Evolutionary conservation across 2,888 invertebrate species (phyloP).

Genomic region (Endomychus coccineus): DNA sequence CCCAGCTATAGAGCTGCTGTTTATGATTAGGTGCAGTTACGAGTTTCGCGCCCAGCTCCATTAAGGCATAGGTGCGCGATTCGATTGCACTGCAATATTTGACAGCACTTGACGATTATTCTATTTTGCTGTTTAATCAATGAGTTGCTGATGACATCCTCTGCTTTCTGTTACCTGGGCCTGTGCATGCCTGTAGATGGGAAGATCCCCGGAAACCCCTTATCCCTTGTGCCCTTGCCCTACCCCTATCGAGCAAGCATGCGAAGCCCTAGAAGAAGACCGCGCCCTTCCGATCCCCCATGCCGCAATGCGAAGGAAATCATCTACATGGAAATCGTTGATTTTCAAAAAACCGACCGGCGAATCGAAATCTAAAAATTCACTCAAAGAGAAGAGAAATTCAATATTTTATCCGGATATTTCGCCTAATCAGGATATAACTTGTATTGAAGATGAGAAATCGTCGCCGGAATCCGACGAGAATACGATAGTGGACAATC

Average conservation of each 20-base stretch:
- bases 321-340: conserved; percentile 69
- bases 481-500: conserved; percentile 35
- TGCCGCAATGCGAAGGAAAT: conserved; percentile 50
- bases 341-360: conserved; percentile 75
- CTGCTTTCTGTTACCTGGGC: conserved; percentile 33
- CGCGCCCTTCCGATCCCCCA: conserved; percentile 35
- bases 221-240: conserved; percentile 42
- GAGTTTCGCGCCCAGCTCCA: conserved; percentile 14
- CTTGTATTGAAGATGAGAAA: conserved; percentile 34
- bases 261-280: conserved; percentile 43
- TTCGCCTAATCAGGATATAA: conserved; percentile 26
- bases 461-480: conserved; percentile 38
- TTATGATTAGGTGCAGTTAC: conserved; percentile 10
- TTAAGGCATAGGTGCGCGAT: conserved; percentile 18
- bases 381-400: conserved; percentile 43
- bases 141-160: conserved; percentile 32
- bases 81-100: conserved; percentile 19
- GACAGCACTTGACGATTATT: conserved; percentile 27
- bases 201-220: conserved; percentile 41
- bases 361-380: conserved; percentile 63
- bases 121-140: conserved; percentile 33
- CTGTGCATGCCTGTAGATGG: conserved; percentile 41
- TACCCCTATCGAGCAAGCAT: conserved; percentile 46
- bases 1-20: conserved; percentile 18
- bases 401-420: conserved; percentile 39